Conservation (phyloP, 1,140 invertebrate genomes). For the Bombus polaris region DNA sequence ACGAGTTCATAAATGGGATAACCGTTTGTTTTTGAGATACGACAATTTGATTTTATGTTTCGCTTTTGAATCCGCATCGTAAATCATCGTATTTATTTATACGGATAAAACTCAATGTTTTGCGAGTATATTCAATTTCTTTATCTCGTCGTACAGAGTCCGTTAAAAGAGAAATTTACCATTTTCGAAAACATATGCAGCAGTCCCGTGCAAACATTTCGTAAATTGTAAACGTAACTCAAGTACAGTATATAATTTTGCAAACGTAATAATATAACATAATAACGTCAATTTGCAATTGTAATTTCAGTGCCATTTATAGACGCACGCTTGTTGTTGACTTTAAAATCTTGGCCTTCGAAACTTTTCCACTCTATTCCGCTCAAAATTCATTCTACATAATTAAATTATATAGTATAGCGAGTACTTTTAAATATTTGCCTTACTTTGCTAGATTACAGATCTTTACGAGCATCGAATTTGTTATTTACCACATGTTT, state of each 20-base stretch:
- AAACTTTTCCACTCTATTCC: neutral
- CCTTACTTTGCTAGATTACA: neutral
- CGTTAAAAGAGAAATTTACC: neutral
- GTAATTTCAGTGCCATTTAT: neutral
- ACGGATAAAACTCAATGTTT: neutral
- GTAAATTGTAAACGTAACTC: neutral
- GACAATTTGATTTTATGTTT: neutral
- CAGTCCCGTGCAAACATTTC: neutral
- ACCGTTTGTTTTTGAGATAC: neutral
- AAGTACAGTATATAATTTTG: neutral
- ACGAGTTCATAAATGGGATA: neutral
- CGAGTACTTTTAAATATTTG: neutral
- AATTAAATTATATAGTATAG: neutral
- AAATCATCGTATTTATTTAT: neutral
- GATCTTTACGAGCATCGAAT: neutral
- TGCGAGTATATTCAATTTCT: no score
- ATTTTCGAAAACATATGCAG: neutral
- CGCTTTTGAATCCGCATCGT: neutral
- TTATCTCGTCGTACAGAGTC: no score
- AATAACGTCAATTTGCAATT: neutral
- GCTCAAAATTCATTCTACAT: neutral
- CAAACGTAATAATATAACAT: neutral
- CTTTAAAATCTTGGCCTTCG: neutral
- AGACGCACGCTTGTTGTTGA: neutral
- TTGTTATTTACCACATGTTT: neutral